A percentile compares a stretch with the other conserved stretches of the same genome.
phyloP scores from a whole-genome alignment of 1,140 invertebrate species.

The Drosophila oshimai region DNA sequence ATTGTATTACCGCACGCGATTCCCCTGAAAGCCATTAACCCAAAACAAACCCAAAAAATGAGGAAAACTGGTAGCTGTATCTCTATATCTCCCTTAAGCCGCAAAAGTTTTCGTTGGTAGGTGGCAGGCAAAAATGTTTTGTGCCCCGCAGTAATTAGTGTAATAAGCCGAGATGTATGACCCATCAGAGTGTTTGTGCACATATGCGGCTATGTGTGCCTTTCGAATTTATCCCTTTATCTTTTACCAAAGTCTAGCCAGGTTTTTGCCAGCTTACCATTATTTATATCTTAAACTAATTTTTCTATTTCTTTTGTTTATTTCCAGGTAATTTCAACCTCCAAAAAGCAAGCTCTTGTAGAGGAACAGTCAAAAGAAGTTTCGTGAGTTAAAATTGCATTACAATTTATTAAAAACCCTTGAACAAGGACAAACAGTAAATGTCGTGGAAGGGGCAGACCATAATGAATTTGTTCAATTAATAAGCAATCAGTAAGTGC shows the following conservation, averaged over 20 bases:
- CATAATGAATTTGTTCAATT: conserved; percentile 41
- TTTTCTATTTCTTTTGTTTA: conserved; percentile 11
- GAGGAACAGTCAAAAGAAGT: not conserved
- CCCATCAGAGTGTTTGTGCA: conserved; percentile 1
- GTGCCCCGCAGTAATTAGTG: conserved; percentile 67
- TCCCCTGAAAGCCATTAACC: conserved; percentile 76
- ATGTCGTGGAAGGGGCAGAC: not conserved
- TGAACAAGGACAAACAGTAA: conserved; percentile 9
- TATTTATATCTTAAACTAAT: conserved; percentile 17
- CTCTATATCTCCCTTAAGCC: conserved; percentile 47
- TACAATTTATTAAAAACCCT: conserved; percentile 3
- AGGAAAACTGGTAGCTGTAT: conserved; percentile 23
- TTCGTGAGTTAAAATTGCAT: not conserved
- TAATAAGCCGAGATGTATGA: conserved; percentile 69
- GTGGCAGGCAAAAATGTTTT: conserved; percentile 6
- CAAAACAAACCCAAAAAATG: conserved; percentile 28
- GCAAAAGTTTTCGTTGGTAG: conserved; percentile 51
- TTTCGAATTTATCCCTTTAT: not conserved
- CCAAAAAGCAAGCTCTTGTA: not conserved
- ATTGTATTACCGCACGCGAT: conserved; percentile 77
- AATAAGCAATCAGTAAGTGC: conserved; percentile 54
- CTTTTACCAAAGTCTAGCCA: conserved; percentile 2
- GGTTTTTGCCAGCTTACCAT: not conserved
- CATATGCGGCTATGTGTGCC: not conserved
- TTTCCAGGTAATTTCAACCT: conserved; percentile 58